Percentiles rank a stretch among this genome's conserved stretches.
Conservation (phyloP, 2,113 vertebrate species). For the Thamnaconus septentrionalis region DNA sequence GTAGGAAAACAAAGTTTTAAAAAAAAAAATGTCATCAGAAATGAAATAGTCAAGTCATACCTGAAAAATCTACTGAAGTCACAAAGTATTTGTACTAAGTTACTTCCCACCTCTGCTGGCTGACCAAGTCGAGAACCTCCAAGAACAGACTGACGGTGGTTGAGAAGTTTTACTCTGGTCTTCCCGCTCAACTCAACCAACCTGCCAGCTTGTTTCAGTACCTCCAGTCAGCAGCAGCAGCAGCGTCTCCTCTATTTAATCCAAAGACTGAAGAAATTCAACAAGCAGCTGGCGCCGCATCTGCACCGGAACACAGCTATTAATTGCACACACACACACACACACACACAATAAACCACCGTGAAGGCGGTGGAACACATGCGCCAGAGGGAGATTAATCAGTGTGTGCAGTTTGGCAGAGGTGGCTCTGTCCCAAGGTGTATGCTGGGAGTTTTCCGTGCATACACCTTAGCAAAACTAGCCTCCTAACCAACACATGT, state of each 20-base stretch:
- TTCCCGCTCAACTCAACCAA: slow-evolving; percentile 1
- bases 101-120: no score
- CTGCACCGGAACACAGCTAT: slow-evolving; percentile 39
- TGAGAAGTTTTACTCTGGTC: no score
- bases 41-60: no score
- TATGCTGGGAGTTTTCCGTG: slow-evolving; percentile 22
- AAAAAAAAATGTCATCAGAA: no score
- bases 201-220: not conserved
- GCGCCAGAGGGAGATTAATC: slow-evolving; percentile 48
- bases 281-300: slow-evolving; percentile 59
- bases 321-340: slow-evolving; percentile 44
- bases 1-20: no score
- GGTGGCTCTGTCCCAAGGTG: slow-evolving; percentile 45
- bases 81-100: no score
- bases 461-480: slow-evolving; percentile 46
- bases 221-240: slow-evolving; percentile 23
- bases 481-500: slow-evolving; percentile 20
- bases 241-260: slow-evolving; percentile 47
- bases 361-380: slow-evolving; percentile 48
- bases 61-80: no score
- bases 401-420: slow-evolving; percentile 39
- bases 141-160: no score
- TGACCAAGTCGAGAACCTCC: no score
- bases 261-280: slow-evolving; percentile 53
- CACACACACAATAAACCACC: slow-evolving; percentile 59